These are phyloP conservation scores for Sanderia malayensis DNA, from an alignment of 30 jellyfish, hydroid and myxozoan species.

Conservation along the genomic window DNA sequence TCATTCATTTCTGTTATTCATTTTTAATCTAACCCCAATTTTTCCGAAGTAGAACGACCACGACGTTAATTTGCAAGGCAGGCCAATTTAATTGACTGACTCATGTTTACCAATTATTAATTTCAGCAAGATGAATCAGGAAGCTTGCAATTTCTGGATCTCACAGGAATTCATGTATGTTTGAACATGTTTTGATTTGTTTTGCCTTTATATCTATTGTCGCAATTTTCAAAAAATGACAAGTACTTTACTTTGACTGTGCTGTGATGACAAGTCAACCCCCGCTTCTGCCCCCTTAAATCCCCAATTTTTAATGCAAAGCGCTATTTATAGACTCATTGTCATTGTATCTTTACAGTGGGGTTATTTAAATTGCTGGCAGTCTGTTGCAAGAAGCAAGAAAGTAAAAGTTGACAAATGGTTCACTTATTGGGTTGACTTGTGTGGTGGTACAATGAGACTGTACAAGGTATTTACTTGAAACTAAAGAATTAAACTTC, in stretches of 20 bases:
- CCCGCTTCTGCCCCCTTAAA: background rate
- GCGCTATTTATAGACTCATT: background rate
- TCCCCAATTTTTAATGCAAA: background rate
- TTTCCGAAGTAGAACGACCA: too few species aligned
- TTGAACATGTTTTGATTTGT: too few species aligned
- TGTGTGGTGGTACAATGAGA: slow-evolving; percentile 67
- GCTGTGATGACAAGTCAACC: too few species aligned
- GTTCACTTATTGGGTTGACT: slow-evolving; percentile 77
- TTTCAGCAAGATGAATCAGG: background rate
- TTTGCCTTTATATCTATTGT: too few species aligned
- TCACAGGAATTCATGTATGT: slow-evolving; percentile 59
- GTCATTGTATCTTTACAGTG: slow-evolving; percentile 28
- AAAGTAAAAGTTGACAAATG: slow-evolving; percentile 57
- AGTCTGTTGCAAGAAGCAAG: slow-evolving; percentile 53
- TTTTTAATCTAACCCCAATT: too few species aligned
- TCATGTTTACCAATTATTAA: too few species aligned
- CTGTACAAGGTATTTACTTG: slow-evolving; percentile 52
- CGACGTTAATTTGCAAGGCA: too few species aligned
- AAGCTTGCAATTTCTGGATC: slow-evolving; percentile 18
- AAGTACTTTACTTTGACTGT: background rate
- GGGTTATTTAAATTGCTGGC: slow-evolving; percentile 79
- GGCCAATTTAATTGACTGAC: too few species aligned
- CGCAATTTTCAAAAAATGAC: background rate
- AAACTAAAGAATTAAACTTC: background rate
- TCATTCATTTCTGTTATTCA: too few species aligned